A percentile compares a stretch with the other conserved stretches of the same genome.
Evolutionary conservation across 2,797 vertebrate genomes (phyloP).

Genomic region (Pempheris klunzingeri): DNA sequence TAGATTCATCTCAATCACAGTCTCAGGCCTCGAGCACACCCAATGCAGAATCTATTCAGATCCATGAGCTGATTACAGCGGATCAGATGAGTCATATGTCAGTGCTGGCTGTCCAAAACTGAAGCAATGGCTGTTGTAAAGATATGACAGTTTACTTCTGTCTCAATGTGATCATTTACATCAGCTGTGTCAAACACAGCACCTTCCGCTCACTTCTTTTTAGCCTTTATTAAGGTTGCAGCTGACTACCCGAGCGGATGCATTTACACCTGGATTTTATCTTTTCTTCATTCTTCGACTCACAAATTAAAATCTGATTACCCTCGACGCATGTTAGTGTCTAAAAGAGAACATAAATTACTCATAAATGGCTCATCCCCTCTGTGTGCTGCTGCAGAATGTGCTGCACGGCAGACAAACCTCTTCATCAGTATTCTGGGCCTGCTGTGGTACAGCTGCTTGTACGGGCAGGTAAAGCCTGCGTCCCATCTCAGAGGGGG

Average conservation of each 20-base stretch:
- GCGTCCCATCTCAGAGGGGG: slow-evolving; percentile 30
- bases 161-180: not conserved
- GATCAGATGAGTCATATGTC: slow-evolving; percentile 54
- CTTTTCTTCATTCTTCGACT: slow-evolving; percentile 34
- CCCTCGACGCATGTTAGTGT: slow-evolving; percentile 35
- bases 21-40: slow-evolving; percentile 16
- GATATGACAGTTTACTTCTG: not conserved
- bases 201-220: not conserved
- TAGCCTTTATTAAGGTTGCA: not conserved
- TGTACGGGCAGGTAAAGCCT: slow-evolving; percentile 35
- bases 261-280: slow-evolving; percentile 31
- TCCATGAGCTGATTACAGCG: slow-evolving; percentile 40
- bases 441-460: slow-evolving; percentile 36
- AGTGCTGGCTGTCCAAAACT: slow-evolving; percentile 34
- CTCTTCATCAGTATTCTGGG: slow-evolving; percentile 50
- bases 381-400: slow-evolving; percentile 32
- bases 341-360: slow-evolving; percentile 46
- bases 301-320: slow-evolving; percentile 42
- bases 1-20: slow-evolving; percentile 46
- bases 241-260: not conserved
- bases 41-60: slow-evolving; percentile 46
- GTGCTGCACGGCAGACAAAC: slow-evolving; percentile 14
- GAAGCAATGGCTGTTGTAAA: slow-evolving; percentile 13
- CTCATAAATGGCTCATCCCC: slow-evolving; percentile 29
- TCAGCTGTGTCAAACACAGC: not conserved